Conservation (phyloP, 2,888 invertebrate genomes). For the Orthosia cruda region DNA sequence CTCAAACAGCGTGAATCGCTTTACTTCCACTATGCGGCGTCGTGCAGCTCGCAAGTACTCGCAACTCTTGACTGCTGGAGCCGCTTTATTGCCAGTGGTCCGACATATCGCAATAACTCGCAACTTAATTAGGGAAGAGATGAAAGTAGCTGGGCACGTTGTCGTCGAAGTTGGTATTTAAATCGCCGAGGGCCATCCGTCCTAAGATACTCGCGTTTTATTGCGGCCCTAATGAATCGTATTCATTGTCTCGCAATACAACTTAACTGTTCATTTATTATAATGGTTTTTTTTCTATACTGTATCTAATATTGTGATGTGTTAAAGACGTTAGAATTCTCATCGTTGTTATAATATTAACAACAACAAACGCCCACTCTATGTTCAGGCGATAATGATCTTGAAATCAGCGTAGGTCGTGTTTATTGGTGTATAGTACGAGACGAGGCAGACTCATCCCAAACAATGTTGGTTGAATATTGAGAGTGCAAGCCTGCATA, state of each 20-base stretch:
- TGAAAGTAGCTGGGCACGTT: slow-evolving; percentile 77
- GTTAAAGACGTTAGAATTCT: slow-evolving; percentile 76
- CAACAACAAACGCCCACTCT: slow-evolving; percentile 83
- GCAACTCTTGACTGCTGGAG: slow-evolving; percentile 67
- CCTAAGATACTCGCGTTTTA: slow-evolving; percentile 79
- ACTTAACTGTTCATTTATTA: slow-evolving; percentile 85
- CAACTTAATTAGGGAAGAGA: slow-evolving; percentile 83
- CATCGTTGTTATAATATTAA: slow-evolving; percentile 84
- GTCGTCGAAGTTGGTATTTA: slow-evolving; percentile 79
- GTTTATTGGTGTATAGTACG: slow-evolving; percentile 81
- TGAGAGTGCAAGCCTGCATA: slow-evolving; percentile 60
- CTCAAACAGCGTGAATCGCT: slow-evolving; percentile 76
- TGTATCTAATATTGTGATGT: slow-evolving; percentile 74
- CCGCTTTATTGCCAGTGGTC: slow-evolving; percentile 70
- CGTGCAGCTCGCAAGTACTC: slow-evolving; percentile 28
- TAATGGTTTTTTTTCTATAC: slow-evolving; percentile 81
- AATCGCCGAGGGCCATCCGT: slow-evolving; percentile 77
- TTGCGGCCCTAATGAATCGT: slow-evolving; percentile 84
- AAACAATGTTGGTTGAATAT: slow-evolving; percentile 70
- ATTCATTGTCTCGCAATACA: slow-evolving; percentile 83
- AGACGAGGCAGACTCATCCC: slow-evolving; percentile 69
- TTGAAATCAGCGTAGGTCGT: slow-evolving; percentile 88
- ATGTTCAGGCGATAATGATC: slow-evolving; percentile 87
- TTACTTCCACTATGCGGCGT: slow-evolving; percentile 30
- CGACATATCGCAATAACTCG: slow-evolving; percentile 78